Evolutionary conservation across 2,888 invertebrate species (phyloP).

Genomic region (Melikaiella ostensackeni): DNA sequence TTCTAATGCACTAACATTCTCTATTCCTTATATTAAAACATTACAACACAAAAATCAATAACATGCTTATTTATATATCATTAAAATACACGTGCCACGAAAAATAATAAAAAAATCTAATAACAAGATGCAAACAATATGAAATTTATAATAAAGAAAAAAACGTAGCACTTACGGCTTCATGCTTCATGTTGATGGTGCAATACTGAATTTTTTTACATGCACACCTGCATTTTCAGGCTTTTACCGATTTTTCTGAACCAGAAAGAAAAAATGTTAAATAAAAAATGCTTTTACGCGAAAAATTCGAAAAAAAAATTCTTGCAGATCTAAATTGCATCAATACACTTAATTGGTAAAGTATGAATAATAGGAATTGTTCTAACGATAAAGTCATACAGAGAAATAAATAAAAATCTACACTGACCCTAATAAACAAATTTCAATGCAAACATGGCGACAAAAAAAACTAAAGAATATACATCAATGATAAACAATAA

Average conservation of each 20-base stretch:
- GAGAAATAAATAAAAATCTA: conserved; percentile 1
- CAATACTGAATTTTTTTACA: conserved; percentile 22
- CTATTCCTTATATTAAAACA: too few species aligned
- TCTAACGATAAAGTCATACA: neutral
- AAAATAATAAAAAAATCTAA: neutral
- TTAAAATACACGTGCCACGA: too few species aligned
- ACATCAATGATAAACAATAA: conserved; percentile 21
- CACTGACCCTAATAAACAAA: conserved; percentile 30
- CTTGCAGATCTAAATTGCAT: neutral
- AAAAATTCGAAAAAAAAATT: neutral
- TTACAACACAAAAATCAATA: too few species aligned
- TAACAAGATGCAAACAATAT: neutral
- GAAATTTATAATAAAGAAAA: neutral
- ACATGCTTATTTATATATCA: too few species aligned
- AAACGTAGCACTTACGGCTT: conserved; percentile 1
- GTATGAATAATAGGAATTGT: neutral
- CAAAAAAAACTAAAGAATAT: neutral
- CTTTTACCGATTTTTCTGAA: conserved; percentile 9
- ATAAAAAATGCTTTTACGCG: neutral
- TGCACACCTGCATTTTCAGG: conserved; percentile 27
- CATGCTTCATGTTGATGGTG: conserved; percentile 25
- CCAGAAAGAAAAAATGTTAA: neutral
- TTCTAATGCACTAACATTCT: too few species aligned
- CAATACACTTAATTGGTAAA: too few species aligned
- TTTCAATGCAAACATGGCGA: neutral